These are phyloP conservation scores for Carduelis carduelis DNA, from an alignment of 2,797 vertebrate species.

Conservation along the genomic window DNA sequence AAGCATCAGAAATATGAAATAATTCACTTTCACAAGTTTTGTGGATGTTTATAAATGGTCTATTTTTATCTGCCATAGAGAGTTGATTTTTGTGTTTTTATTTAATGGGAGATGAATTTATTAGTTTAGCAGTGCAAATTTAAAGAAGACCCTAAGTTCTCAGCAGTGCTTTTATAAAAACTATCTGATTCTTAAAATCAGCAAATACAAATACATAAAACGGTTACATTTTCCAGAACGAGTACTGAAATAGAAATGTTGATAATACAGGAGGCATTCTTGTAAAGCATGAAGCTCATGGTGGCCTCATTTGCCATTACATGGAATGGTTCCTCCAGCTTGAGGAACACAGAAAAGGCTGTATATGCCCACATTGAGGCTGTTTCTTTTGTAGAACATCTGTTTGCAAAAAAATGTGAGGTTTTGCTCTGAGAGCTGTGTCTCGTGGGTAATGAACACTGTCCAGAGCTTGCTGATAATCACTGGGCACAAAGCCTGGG, in stretches of 20 bases:
- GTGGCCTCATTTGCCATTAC: neutral
- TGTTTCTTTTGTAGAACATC: neutral
- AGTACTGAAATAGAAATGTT: neutral
- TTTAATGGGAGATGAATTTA: slow-evolving; percentile 58
- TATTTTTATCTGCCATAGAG: slow-evolving; percentile 67
- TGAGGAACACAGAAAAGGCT: neutral
- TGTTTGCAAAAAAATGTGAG: neutral
- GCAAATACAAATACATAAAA: neutral
- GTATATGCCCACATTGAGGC: neutral
- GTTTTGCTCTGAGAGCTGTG: neutral
- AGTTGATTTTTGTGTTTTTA: slow-evolving; percentile 58
- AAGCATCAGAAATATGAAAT: slow-evolving; percentile 15
- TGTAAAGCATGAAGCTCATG: neutral
- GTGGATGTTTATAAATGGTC: slow-evolving; percentile 50
- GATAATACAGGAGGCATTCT: neutral
- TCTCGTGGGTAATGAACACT: neutral
- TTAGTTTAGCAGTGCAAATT: slow-evolving; percentile 52
- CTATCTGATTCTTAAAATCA: neutral
- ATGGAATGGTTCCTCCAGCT: neutral
- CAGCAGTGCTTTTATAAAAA: neutral
- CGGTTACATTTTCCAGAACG: neutral
- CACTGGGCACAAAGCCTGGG: neutral
- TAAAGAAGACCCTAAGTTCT: slow-evolving; percentile 23
- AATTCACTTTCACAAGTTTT: slow-evolving; percentile 42
- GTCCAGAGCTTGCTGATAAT: neutral